Evolutionary conservation across 2,888 invertebrate species (phyloP).

Genomic region (Macrosiphum euphorbiae): DNA sequence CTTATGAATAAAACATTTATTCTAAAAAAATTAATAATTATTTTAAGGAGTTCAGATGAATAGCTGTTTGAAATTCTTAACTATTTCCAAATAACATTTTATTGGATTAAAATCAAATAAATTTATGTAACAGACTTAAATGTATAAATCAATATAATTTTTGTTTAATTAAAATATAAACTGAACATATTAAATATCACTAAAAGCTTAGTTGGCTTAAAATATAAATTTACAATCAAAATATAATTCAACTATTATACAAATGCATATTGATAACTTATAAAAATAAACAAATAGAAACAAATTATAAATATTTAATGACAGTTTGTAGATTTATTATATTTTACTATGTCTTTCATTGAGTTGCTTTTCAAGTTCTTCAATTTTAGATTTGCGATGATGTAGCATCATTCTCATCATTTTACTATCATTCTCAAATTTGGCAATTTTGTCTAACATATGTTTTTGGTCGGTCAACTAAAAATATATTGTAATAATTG

Average conservation of each 20-base stretch:
- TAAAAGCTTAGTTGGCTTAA: not conserved
- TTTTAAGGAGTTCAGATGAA: not conserved
- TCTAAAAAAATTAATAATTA: not conserved
- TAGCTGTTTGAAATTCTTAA: not conserved
- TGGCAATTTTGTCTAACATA: constrained; percentile 30
- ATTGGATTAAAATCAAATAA: not conserved
- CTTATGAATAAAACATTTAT: not conserved
- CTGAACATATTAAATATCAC: not conserved
- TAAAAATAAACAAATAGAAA: not conserved
- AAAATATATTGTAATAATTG: not conserved
- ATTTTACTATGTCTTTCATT: not conserved
- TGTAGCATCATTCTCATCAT: constrained; percentile 56
- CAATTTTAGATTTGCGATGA: constrained; percentile 51
- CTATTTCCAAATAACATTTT: not conserved
- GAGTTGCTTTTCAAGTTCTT: constrained; percentile 58
- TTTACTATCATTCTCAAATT: constrained; percentile 53
- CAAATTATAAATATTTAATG: not conserved
- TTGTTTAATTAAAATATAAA: not conserved
- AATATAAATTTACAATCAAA: not conserved
- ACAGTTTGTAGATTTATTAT: not conserved
- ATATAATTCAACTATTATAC: not conserved
- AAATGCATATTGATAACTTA: not conserved
- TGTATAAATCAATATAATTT: not conserved
- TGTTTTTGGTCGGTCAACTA: constrained; percentile 31
- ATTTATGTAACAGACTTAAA: too few relatives aligned